Conservation (phyloP, 2,113 vertebrate species). For the Gobio gobio region DNA sequence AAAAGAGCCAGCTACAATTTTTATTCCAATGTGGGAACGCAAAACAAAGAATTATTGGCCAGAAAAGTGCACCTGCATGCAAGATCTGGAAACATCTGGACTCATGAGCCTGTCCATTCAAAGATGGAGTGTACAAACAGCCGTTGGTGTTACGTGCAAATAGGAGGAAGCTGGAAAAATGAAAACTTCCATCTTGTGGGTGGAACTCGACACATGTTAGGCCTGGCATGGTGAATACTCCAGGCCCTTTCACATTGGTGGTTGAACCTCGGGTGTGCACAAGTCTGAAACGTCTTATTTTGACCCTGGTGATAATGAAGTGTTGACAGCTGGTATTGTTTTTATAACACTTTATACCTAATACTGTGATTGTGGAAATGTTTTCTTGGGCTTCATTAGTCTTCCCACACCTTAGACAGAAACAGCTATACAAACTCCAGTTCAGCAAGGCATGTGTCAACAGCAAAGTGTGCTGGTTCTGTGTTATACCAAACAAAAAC, state of each 20-base stretch:
- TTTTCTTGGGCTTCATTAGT: conserved; percentile 40
- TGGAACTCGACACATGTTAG: not conserved
- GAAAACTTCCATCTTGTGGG: not conserved
- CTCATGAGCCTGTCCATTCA: not conserved
- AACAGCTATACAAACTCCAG: conserved; percentile 26
- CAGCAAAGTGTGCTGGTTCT: conserved; percentile 9
- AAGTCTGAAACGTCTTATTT: not conserved
- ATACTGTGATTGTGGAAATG: conserved; percentile 42
- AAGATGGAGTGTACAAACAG: not conserved
- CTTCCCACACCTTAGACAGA: conserved; percentile 33
- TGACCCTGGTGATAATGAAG: conserved; percentile 28
- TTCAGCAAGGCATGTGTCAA: not conserved
- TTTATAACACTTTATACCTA: conserved; percentile 43
- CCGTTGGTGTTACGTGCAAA: not conserved
- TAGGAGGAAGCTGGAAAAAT: not conserved
- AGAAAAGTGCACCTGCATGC: not conserved
- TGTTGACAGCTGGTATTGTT: conserved; percentile 46
- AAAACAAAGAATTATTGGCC: not conserved
- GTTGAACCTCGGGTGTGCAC: not conserved
- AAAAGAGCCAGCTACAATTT: not conserved
- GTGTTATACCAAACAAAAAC: not conserved
- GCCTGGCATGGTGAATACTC: conserved; percentile 15
- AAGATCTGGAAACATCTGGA: not conserved
- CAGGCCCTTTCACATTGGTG: conserved; percentile 13
- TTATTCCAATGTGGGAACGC: not conserved